Percentiles rank a stretch among this genome's conserved stretches.
Evolutionary conservation across 2,113 vertebrate species (phyloP).

Genomic region (Conger conger): DNA sequence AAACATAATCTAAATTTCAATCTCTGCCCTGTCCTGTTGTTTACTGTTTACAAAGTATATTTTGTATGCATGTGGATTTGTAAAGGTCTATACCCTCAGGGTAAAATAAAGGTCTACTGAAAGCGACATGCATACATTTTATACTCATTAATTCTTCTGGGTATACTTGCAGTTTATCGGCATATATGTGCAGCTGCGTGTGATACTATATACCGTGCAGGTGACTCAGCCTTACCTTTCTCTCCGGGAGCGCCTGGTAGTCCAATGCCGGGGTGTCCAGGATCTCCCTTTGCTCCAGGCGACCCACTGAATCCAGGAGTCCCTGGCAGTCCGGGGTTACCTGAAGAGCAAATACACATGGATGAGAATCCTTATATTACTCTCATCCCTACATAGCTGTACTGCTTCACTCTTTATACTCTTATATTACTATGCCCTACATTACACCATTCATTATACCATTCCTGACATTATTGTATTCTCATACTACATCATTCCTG

Average conservation of each 20-base stretch:
- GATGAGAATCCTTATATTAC: neutral
- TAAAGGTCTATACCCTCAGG: no score
- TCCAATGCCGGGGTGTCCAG: constrained; percentile 84
- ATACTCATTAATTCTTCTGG: no score
- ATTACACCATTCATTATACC: no score
- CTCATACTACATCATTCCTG: no score
- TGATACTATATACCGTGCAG: neutral
- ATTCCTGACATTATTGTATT: no score
- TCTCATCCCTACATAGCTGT: neutral
- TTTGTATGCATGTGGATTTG: no score
- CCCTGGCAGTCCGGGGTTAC: constrained; percentile 81
- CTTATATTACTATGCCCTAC: no score
- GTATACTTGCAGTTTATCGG: neutral
- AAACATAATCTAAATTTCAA: no score
- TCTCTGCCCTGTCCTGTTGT: no score
- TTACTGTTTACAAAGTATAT: no score
- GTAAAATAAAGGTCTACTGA: no score
- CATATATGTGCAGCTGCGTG: neutral
- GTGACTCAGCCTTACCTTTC: constrained; percentile 75
- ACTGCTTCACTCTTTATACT: neutral
- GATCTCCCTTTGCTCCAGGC: constrained; percentile 85
- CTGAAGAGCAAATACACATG: constrained; percentile 57
- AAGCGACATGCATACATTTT: no score
- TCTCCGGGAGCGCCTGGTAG: constrained; percentile 83
- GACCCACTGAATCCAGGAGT: constrained; percentile 69